These are phyloP conservation scores for Syndactyla subalaris DNA, from an alignment of 2,797 vertebrate species.

Conservation along the genomic window DNA sequence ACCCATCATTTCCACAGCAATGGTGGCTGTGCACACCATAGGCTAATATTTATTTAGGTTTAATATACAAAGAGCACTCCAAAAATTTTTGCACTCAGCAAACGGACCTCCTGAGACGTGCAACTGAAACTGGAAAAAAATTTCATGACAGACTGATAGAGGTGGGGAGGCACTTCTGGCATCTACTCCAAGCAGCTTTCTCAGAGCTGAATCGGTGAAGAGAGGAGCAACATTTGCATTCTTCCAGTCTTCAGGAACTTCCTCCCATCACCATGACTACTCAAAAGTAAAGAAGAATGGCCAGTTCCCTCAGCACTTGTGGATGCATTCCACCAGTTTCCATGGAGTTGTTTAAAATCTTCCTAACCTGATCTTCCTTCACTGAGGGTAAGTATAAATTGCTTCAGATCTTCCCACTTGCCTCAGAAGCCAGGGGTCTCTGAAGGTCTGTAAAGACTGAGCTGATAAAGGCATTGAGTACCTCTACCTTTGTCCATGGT, in stretches of 20 bases:
- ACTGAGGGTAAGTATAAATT: background rate
- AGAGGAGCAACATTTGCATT: rapidly evolving
- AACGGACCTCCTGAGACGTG: background rate
- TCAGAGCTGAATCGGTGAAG: background rate
- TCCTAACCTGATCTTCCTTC: background rate
- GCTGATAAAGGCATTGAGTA: background rate
- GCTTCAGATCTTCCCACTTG: background rate
- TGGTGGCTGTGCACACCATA: background rate
- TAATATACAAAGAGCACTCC: background rate
- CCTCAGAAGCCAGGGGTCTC: background rate
- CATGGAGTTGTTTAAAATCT: background rate
- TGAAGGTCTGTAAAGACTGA: background rate
- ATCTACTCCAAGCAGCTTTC: background rate
- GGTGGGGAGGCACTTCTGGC: background rate
- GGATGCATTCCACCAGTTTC: background rate
- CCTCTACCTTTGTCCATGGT: background rate
- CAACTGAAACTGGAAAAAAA: background rate
- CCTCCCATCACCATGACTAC: background rate
- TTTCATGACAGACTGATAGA: background rate
- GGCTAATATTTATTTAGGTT: background rate
- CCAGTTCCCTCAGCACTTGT: background rate
- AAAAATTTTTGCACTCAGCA: background rate
- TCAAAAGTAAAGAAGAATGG: background rate
- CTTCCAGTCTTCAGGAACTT: background rate
- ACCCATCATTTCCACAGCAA: background rate